Percentiles rank a stretch among this genome's conserved stretches.
These are phyloP conservation scores for Rhipidura dahli DNA, from an alignment of 2,113 vertebrate genomes.

Conservation along the genomic window DNA sequence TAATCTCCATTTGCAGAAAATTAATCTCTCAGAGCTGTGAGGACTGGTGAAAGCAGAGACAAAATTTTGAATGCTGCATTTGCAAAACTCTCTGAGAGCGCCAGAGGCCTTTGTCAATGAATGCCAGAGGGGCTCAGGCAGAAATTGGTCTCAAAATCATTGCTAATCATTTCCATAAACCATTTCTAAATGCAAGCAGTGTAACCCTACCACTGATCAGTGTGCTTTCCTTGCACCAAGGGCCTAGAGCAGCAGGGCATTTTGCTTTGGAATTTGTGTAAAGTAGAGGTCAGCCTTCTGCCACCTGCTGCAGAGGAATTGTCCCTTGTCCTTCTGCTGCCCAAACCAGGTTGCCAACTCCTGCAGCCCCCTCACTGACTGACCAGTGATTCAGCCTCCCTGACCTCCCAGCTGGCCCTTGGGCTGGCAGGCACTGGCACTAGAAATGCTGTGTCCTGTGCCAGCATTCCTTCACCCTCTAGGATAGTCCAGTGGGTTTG, in stretches of 20 bases:
- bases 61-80: neutral
- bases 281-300: neutral
- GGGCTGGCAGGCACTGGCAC: neutral
- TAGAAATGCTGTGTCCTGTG: neutral
- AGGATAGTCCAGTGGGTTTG: accelerated
- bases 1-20: conserved; percentile 3
- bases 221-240: neutral
- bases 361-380: neutral
- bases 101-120: neutral
- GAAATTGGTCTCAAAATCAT: neutral
- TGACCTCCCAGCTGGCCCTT: neutral
- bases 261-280: neutral
- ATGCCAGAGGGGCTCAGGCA: neutral
- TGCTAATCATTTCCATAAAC: neutral
- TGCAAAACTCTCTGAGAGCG: neutral
- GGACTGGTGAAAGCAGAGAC: neutral
- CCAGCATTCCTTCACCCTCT: neutral
- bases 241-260: neutral
- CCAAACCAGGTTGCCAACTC: neutral
- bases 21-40: neutral
- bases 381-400: neutral
- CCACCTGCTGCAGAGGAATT: neutral
- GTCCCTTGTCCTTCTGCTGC: neutral
- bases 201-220: neutral
- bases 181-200: neutral